Base-by-base conservation (phyloP, 1,140 invertebrate species). In the Diorhabda carinulata region DNA sequence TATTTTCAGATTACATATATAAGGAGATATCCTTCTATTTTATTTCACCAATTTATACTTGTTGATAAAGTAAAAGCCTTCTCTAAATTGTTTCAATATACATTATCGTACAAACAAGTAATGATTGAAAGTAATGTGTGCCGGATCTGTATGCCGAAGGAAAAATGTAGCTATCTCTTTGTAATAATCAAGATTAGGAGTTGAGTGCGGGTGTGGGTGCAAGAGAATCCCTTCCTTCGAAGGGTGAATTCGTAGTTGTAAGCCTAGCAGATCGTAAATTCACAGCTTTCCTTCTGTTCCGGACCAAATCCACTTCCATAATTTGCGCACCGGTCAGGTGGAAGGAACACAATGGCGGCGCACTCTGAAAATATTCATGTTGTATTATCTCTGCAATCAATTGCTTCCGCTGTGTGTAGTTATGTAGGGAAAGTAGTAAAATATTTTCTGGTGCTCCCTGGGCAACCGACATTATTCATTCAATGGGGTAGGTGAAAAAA, bases 121-220 rank as follows among this genome's bases (percentile, higher is more conserved):
- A 25, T 25, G 25, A 25, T 25, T 1, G 1, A 25, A 25, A 25
- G 25, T 25, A 25, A 25, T 25, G 25, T 52, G 47, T n/a, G n/a
- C n/a, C 47, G 47, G 47, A 8, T n/a, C 47, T 52, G 47, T 52
- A 52, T 8, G n/a, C 47, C 6, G n/a, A 52, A 52, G 47, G n/a
- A 52, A 52, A 52, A 52, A 52, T 52, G n/a, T n/a, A 52, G 47
- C 47, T n/a, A 52, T 52, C 47, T 52, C 47, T 52, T 6, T 52
- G 47, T 52, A 52, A 52, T 52, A 52, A 52, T 52, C 47, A 52
- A 52, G 47, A 52, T 52, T 52, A 52, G 47, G 47, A 52, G 47
- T 2, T n/a, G 47, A 52, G 47, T 52, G 47, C 47, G 6, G 47
- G 47, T 52, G 47, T 52, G 47, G 47, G 47, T 8, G 47, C n/a